These are phyloP conservation scores for Protonibea diacanthus DNA, from an alignment of 2,797 vertebrate genomes.

Conservation along the genomic window DNA sequence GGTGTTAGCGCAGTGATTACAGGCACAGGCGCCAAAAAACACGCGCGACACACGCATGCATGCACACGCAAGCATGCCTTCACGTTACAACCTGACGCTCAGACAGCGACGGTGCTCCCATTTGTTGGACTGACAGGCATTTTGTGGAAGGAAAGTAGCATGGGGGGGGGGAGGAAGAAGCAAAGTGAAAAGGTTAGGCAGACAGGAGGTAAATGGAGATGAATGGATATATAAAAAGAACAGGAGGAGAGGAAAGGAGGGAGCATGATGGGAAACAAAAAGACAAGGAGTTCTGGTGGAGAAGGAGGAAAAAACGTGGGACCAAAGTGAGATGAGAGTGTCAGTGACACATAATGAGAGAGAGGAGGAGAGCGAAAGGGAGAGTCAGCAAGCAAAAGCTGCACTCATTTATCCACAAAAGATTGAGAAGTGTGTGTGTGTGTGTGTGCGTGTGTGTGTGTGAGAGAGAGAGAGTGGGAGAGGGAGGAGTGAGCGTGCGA, in stretches of 20 bases:
- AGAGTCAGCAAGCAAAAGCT: constrained; percentile 65
- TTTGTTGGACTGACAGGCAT: constrained; percentile 56
- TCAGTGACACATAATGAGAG: constrained; percentile 67
- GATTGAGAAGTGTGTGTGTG: constrained; percentile 59
- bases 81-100: constrained; percentile 42
- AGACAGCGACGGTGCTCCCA: constrained; percentile 51
- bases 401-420: constrained; percentile 78
- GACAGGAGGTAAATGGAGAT: constrained; percentile 38
- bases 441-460: constrained; percentile 29
- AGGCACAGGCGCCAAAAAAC: constrained; percentile 16
- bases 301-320: constrained; percentile 35
- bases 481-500: constrained; percentile 47
- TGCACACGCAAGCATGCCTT: constrained; percentile 8
- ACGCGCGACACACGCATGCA: neutral
- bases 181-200: constrained; percentile 48
- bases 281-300: constrained; percentile 8
- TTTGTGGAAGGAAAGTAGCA: constrained; percentile 24
- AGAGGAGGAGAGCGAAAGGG: constrained; percentile 52
- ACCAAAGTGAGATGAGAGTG: constrained; percentile 53
- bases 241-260: constrained; percentile 9
- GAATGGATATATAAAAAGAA: constrained; percentile 24
- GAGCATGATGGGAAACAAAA: constrained; percentile 2
- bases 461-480: constrained; percentile 19
- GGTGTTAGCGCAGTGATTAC: constrained; percentile 61
- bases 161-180: neutral